These are phyloP conservation scores for Xyliphius kryptos DNA, from an alignment of 2,113 vertebrate genomes.

Conservation along the genomic window DNA sequence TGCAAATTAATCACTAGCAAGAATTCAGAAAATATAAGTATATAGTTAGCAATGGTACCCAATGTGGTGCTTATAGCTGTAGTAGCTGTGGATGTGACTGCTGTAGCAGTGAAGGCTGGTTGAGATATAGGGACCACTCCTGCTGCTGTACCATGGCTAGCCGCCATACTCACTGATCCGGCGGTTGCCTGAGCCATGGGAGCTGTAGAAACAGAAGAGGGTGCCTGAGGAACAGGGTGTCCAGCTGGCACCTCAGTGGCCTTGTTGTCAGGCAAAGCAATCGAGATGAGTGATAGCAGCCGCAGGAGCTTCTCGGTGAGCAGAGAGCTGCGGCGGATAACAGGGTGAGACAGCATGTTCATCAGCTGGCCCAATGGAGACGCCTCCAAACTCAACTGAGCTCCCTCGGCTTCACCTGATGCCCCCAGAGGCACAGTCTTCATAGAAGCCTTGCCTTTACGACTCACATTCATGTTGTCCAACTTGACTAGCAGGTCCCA, in stretches of 20 bases:
- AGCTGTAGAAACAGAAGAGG: conserved; percentile 51
- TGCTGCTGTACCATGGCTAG: too few species aligned
- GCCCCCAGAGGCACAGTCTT: conserved; percentile 78
- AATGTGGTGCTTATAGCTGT: conserved; percentile 45
- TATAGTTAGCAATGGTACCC: too few species aligned
- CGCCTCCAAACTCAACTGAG: conserved; percentile 78
- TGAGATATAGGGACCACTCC: conserved; percentile 3
- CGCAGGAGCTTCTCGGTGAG: conserved; percentile 88
- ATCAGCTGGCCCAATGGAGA: conserved; percentile 88
- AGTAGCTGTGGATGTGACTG: conserved; percentile 18
- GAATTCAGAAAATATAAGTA: too few species aligned
- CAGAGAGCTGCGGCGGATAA: conserved; percentile 85
- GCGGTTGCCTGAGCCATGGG: conserved; percentile 43
- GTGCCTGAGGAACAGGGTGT: conserved; percentile 62
- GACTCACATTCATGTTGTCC: conserved; percentile 96
- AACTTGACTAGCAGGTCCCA: conserved; percentile 91
- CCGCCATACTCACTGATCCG: conserved; percentile 36
- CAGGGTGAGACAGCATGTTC: conserved; percentile 91
- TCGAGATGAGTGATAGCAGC: conserved; percentile 87
- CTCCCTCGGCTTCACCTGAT: conserved; percentile 74
- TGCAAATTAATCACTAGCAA: too few species aligned
- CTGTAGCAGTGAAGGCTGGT: conserved; percentile 38
- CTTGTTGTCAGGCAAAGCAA: conserved; percentile 92
- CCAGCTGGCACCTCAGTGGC: conserved; percentile 70
- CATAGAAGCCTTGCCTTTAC: conserved; percentile 91